phyloP scores from a whole-genome alignment of 2,797 vertebrate species.

The Macropus fuliginosus region DNA sequence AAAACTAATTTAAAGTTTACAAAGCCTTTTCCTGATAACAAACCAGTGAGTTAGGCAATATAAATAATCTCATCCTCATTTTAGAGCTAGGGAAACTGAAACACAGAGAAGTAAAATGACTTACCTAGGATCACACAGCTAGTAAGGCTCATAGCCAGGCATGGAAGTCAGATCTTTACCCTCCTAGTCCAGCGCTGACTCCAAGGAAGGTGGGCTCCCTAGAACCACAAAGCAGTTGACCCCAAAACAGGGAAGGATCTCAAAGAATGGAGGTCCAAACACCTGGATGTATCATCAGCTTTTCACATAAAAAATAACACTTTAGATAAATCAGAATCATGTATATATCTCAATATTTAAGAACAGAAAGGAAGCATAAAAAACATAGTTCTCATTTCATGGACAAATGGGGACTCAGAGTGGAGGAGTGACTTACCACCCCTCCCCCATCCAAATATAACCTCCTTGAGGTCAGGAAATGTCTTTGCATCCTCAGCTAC shows the following conservation, averaged over 20 bases:
- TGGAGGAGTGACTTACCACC: neutral
- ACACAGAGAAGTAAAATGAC: neutral
- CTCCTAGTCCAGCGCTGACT: neutral
- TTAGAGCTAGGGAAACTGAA: neutral
- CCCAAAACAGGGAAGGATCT: neutral
- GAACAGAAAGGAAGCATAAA: neutral
- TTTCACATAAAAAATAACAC: neutral
- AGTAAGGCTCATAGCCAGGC: neutral
- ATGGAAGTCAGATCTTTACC: neutral
- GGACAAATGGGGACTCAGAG: neutral
- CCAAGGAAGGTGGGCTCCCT: neutral
- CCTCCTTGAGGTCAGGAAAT: neutral
- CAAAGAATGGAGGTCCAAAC: neutral
- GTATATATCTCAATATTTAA: neutral
- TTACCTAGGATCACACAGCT: neutral
- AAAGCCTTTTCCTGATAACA: neutral
- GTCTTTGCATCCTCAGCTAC: neutral
- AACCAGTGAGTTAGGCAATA: neutral
- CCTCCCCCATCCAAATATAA: neutral
- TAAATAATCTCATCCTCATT: neutral
- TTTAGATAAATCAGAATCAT: neutral
- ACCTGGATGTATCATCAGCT: neutral
- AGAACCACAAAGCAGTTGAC: neutral
- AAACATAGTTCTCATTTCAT: neutral
- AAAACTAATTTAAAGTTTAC: neutral